A percentile compares a stretch with the other conserved stretches of the same genome.
Evolutionary conservation across 2,797 vertebrate species (phyloP).

Genomic region (Chaetodon trifasciatus): DNA sequence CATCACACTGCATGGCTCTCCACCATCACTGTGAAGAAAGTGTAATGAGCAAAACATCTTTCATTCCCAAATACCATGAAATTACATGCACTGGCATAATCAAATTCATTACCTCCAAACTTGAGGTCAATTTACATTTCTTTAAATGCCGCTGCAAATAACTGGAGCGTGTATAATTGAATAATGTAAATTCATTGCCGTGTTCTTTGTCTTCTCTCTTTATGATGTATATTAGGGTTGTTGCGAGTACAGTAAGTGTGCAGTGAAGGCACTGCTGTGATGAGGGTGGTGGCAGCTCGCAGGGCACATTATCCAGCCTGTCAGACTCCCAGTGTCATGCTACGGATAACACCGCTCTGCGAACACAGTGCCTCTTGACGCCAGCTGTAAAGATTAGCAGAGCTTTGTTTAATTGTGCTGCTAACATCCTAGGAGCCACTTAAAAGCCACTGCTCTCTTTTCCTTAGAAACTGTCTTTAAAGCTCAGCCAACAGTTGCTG

Average conservation of each 20-base stretch:
- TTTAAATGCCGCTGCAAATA: conserved; percentile 76
- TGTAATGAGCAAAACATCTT: conserved; percentile 62
- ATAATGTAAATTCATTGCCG: conserved; percentile 74
- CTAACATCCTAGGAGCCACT: conserved; percentile 72
- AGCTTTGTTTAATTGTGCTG: conserved; percentile 83
- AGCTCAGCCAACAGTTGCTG: conserved; percentile 64
- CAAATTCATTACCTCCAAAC: conserved; percentile 76
- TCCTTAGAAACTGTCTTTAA: conserved; percentile 64
- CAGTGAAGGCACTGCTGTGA: conserved; percentile 35
- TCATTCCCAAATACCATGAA: conserved; percentile 76
- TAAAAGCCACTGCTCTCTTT: conserved; percentile 61
- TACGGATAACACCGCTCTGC: conserved; percentile 51
- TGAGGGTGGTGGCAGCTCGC: conserved; percentile 47
- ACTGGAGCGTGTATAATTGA: conserved; percentile 76
- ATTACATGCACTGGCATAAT: conserved; percentile 72
- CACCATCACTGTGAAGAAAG: conserved; percentile 48
- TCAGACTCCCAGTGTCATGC: conserved; percentile 61
- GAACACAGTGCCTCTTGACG: conserved; percentile 71
- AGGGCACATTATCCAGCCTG: conserved; percentile 73
- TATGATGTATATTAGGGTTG: conserved; percentile 53
- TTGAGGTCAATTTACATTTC: conserved; percentile 76
- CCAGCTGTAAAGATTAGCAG: conserved; percentile 82
- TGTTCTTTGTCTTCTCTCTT: conserved; percentile 48
- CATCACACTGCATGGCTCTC: conserved; percentile 36
- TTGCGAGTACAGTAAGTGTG: conserved; percentile 38